Evolutionary conservation across 2,888 invertebrate genomes (phyloP).

Genomic region (Eudemis profundana): DNA sequence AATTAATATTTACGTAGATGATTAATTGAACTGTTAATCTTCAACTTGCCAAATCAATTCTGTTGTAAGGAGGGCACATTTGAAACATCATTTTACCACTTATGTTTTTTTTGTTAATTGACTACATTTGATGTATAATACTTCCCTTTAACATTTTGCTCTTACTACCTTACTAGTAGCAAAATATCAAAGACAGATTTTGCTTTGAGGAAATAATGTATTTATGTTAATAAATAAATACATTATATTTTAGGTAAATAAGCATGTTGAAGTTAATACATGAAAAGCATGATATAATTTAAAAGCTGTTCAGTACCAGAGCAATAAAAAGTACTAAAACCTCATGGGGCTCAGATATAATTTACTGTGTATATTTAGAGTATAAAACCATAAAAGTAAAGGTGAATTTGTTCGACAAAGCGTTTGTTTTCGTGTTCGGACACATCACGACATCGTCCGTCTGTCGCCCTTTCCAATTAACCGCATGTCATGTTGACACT

Average conservation of each 20-base stretch:
- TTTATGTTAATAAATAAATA: too few relatives aligned
- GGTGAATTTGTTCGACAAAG: slow-evolving; percentile 32
- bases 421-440: slow-evolving; percentile 40
- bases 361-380: too few relatives aligned
- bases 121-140: neutral
- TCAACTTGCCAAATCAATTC: slow-evolving; percentile 10
- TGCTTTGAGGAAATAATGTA: too few relatives aligned
- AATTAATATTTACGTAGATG: slow-evolving; percentile 34
- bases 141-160: too few relatives aligned
- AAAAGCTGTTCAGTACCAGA: too few relatives aligned
- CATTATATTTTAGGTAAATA: too few relatives aligned
- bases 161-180: too few relatives aligned
- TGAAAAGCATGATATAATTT: too few relatives aligned
- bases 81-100: neutral
- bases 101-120: slow-evolving; percentile 1
- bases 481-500: slow-evolving; percentile 61
- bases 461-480: slow-evolving; percentile 64
- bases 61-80: neutral
- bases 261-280: too few relatives aligned
- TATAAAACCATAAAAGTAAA: slow-evolving; percentile 31
- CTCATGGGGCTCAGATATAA: too few relatives aligned
- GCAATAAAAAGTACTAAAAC: too few relatives aligned
- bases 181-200: too few relatives aligned
- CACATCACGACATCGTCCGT: slow-evolving; percentile 48
- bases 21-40: slow-evolving; percentile 23